Evolutionary conservation across 1,140 invertebrate species (phyloP).

Genomic region (Phenacoccus solenopsis): DNA sequence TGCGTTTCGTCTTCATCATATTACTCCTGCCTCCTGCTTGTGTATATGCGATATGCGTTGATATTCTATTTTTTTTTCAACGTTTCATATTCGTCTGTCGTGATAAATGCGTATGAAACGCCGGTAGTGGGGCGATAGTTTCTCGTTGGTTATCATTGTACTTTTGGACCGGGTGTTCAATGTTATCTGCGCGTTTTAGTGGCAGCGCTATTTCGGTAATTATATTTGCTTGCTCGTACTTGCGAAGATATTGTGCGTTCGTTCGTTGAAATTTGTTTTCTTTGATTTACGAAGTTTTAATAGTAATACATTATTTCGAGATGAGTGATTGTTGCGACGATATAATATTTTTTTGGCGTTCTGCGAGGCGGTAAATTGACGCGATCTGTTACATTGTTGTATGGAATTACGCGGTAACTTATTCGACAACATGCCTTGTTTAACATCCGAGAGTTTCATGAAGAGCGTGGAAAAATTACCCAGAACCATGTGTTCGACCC

Average conservation of each 20-base stretch:
- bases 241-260: background rate
- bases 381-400: too few relatives aligned
- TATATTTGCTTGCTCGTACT: background rate
- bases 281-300: too few relatives aligned
- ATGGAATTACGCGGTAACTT: background rate
- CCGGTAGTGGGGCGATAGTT: background rate
- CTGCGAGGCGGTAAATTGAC: too few relatives aligned
- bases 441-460: background rate
- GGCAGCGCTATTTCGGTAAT: background rate
- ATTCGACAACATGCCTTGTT: slow-evolving; percentile 3
- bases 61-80: too few relatives aligned
- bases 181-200: background rate
- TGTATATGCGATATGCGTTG: background rate
- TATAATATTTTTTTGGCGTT: too few relatives aligned
- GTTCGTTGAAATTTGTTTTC: too few relatives aligned
- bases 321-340: too few relatives aligned
- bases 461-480: background rate
- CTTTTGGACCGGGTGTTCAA: slow-evolving; percentile 1
- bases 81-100: background rate
- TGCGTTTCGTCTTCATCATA: background rate
- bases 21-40: too few relatives aligned
- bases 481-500: slow-evolving; percentile 7
- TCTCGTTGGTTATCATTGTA: background rate
- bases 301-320: too few relatives aligned
- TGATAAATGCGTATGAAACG: background rate